Evolutionary conservation across 2,113 vertebrate species (phyloP), one percentile per base, ranked within the genome.

Genomic region (Nothocercus julius): DNA sequence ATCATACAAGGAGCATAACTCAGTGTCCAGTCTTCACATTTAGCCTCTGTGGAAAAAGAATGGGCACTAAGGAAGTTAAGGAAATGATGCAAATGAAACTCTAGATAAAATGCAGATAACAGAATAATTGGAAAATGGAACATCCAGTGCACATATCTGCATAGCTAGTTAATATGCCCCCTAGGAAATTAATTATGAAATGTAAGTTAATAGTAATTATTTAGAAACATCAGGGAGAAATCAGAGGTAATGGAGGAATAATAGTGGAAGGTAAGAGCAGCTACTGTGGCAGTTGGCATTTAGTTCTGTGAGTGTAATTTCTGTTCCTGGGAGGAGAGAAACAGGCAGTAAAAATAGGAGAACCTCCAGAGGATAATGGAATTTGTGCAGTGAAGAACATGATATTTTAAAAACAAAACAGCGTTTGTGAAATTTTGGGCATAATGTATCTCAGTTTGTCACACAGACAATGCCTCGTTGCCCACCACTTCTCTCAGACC

Each of bases 181-280:
- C 87, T 75, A 47, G 44, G 47, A 94, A 96, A 95, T 90, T 38
- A 38, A 58, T 76, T 95, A 94, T 96, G 86, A 93, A 97, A 77
- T 44, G 13, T 72, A 85, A 27, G 21, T 75, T 93, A 92, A 51
- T 70, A 38, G 38, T 59, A 93, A 66, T 95, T 92, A 91, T 89
- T 94, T 94, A 61, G 89, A 96, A 96, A 95, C 87, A 68, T 80
- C 44, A 80, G 64, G 51, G 79, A 95, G 40, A 94, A 67, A 15
- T 7, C 36, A 8, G 4, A 5, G 30, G 25, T 78, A 76, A 63
- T 19, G 62, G 62, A 73, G 28, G 67, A 59, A 47, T 91, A 80
- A 81, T 62, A 66, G 45, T 45, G 80, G 62, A 74, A 80, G 47
- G 63, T 75, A 86, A 82, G 34, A 85, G 27, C 51, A 78, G n/a